Evolutionary conservation across 2,888 invertebrate species (phyloP), one percentile per base, ranked within the genome.

Genomic region (Portevinia maculata): DNA sequence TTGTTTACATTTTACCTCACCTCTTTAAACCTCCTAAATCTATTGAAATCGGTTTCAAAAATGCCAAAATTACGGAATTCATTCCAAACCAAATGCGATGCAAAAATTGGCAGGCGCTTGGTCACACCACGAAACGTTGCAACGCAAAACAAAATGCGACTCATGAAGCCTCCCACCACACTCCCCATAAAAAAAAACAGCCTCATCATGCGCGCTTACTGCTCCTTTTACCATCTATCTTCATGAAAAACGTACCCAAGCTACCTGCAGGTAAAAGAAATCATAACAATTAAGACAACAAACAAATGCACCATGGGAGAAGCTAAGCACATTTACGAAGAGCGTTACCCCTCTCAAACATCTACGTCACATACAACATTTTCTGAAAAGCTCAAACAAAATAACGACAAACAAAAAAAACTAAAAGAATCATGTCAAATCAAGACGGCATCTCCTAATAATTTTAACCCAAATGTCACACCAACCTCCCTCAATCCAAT

Each of bases 31-130:
- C 57, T 0, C 69, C 76, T 1, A 60, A 76, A 21, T 24, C 52
- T 9, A 52, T 85, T 3, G 69, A 84, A n/a, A 71, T 76, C 5
- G 44, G 73, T 1, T 83, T 75, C 50, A 48, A 69, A 13, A 67
- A 52, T 13, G 75, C 52, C 1, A 60, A 69, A n/a, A 71, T 84
- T 0, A 28, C 69, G 3, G 71, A 71, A 60, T 79, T 76, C 19
- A 67, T 85, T 19, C 84, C 79, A 1, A 84, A 84, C 32, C 73
- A 67, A 15, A 85, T 84, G 84, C 59, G 76, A 8, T 84, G 84
- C 39, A 65, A 69, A 46, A 65, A 60, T 8, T 83, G 84, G 46
- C 79, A 79, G 39, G 6, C 70, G 1, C 60, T 85, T 8, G 83
- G 83, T 0, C 74, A 84, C 41, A 85, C 83, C 0, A 15, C 41